These are phyloP conservation scores for Eucidaris tribuloides DNA, from an alignment of 35 echinoderm and acorn worm genomes.

Conservation along the genomic window DNA sequence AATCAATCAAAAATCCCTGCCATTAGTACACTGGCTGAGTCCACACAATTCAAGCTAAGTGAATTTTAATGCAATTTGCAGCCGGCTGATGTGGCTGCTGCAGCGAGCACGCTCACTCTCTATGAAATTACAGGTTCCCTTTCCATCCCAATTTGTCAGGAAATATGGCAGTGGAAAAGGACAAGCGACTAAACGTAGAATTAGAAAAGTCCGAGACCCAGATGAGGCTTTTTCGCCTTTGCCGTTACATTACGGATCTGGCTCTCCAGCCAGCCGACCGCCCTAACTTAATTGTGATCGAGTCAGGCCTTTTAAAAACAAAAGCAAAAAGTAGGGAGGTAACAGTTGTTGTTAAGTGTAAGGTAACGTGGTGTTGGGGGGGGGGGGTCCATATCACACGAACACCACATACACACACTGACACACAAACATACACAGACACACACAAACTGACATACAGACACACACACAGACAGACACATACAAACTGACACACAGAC, in stretches of 20 bases:
- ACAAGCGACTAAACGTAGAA: slow-evolving; percentile 14
- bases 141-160: slow-evolving; percentile 34
- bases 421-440: no score
- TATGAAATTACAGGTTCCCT: slow-evolving; percentile 35
- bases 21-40: slow-evolving; percentile 38
- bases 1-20: slow-evolving; percentile 38
- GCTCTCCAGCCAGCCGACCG: not conserved
- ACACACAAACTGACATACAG: no score
- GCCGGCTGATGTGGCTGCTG: slow-evolving; percentile 22
- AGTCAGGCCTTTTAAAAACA: slow-evolving; percentile 8
- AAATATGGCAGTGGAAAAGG: slow-evolving; percentile 35
- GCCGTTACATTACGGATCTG: not conserved
- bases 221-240: not conserved
- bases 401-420: no score
- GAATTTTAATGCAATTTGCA: slow-evolving; percentile 39
- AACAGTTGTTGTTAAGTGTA: slow-evolving; percentile 19
- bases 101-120: slow-evolving; percentile 3
- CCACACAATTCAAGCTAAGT: slow-evolving; percentile 36
- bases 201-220: not conserved
- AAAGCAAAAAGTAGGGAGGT: slow-evolving; percentile 7
- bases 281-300: slow-evolving; percentile 22
- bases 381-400: no score
- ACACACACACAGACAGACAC: no score
- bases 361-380: not conserved
- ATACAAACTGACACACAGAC: not conserved